A percentile compares a stretch with the other conserved stretches of the same genome.
phyloP scores from a whole-genome alignment of 1,140 invertebrate species.

The Zaprionus kolodkinae region DNA sequence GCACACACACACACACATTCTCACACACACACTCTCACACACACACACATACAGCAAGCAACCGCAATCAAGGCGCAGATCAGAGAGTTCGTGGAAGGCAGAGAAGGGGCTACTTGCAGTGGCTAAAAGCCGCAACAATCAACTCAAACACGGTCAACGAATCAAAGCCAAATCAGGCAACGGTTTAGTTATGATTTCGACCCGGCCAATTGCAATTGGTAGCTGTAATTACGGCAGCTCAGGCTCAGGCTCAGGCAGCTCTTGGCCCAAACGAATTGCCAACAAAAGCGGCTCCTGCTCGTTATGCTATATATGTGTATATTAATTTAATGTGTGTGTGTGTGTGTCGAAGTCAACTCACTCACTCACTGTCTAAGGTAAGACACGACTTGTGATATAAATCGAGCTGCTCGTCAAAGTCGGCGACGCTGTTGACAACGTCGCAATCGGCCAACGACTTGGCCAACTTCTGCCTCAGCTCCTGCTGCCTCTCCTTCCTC shows the following conservation, averaged over 20 bases:
- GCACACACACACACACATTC: slow-evolving; percentile 2
- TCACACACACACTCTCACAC: slow-evolving; percentile 17
- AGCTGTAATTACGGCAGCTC: slow-evolving; percentile 45
- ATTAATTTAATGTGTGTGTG: not conserved
- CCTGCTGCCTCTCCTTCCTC: too few species aligned
- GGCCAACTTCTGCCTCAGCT: slow-evolving; percentile 11
- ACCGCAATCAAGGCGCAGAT: slow-evolving; percentile 22
- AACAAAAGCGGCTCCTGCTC: slow-evolving; percentile 23
- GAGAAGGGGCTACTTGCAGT: not conserved
- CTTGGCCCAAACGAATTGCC: slow-evolving; percentile 43
- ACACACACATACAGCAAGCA: not conserved
- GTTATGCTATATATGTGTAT: not conserved
- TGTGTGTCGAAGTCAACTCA: not conserved
- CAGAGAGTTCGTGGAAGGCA: slow-evolving; percentile 1
- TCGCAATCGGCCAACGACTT: slow-evolving; percentile 49
- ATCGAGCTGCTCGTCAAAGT: slow-evolving; percentile 69
- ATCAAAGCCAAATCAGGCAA: slow-evolving; percentile 35
- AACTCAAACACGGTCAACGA: slow-evolving; percentile 39
- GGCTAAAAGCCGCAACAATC: slow-evolving; percentile 47
- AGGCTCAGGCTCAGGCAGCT: not conserved
- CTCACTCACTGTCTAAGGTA: slow-evolving; percentile 44
- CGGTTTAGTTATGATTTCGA: slow-evolving; percentile 42
- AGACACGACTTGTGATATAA: slow-evolving; percentile 71
- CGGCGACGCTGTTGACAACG: slow-evolving; percentile 54
- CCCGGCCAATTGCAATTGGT: slow-evolving; percentile 31